These are phyloP conservation scores for Ferrisia virgata DNA, from an alignment of 2,888 invertebrate genomes.

Conservation along the genomic window DNA sequence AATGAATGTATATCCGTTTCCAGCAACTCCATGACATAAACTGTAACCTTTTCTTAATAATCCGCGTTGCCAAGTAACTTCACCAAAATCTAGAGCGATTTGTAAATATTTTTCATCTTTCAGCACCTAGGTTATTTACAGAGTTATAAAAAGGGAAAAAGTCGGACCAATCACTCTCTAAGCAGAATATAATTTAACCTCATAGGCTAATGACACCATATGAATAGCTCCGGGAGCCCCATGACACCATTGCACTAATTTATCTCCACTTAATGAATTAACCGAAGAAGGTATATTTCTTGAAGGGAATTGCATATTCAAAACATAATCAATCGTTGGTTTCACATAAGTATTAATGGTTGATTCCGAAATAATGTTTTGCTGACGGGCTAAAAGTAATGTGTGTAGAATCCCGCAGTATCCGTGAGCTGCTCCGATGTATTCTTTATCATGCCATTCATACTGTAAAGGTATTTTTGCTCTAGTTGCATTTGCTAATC, in stretches of 20 bases:
- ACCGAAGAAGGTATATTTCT: slow-evolving; percentile 78
- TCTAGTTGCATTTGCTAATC: slow-evolving; percentile 55
- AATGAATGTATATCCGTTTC: slow-evolving; percentile 81
- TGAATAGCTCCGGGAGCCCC: slow-evolving; percentile 86
- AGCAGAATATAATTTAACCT: slow-evolving; percentile 56
- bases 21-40: slow-evolving; percentile 82
- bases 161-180: neutral
- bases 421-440: slow-evolving; percentile 88
- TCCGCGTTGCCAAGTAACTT: slow-evolving; percentile 78
- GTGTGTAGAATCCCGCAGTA: slow-evolving; percentile 79
- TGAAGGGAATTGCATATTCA: slow-evolving; percentile 59
- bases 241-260: slow-evolving; percentile 89
- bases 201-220: slow-evolving; percentile 65
- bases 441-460: slow-evolving; percentile 81
- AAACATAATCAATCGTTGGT: slow-evolving; percentile 65
- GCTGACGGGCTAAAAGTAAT: slow-evolving; percentile 63
- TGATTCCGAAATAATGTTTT: slow-evolving; percentile 58
- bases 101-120: slow-evolving; percentile 66
- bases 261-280: slow-evolving; percentile 63
- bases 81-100: slow-evolving; percentile 67
- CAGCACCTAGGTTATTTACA: slow-evolving; percentile 61
- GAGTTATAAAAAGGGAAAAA: neutral
- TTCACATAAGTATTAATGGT: slow-evolving; percentile 62
- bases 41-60: slow-evolving; percentile 79
- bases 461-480: slow-evolving; percentile 67